Percentiles rank a stretch among this genome's conserved stretches.
phyloP scores from a whole-genome alignment of 92 coral and sea anemone genomes.

The Blastomussa wellsi region DNA sequence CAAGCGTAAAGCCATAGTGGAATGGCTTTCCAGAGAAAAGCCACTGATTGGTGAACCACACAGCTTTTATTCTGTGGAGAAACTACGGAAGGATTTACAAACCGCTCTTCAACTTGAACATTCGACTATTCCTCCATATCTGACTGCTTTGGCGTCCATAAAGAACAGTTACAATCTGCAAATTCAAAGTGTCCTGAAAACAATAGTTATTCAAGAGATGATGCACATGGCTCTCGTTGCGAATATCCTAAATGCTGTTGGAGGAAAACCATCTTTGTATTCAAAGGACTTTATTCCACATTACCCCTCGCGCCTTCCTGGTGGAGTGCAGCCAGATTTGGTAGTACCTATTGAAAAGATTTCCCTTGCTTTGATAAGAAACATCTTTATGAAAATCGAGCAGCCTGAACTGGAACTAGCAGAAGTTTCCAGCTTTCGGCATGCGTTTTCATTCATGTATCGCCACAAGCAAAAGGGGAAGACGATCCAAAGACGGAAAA shows the following conservation, averaged over 20 bases:
- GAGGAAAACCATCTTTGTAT: constrained; percentile 61
- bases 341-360: constrained; percentile 72
- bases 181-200: constrained; percentile 52
- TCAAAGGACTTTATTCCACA: constrained; percentile 47
- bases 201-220: constrained; percentile 71
- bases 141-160: constrained; percentile 71
- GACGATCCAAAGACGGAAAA: background rate
- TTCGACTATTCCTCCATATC: constrained; percentile 76
- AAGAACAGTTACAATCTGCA: constrained; percentile 63
- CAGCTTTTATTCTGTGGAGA: constrained; percentile 38
- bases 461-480: background rate
- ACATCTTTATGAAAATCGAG: constrained; percentile 79
- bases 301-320: constrained; percentile 83
- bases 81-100: constrained; percentile 58
- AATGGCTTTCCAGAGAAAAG: constrained; percentile 55
- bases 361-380: constrained; percentile 68
- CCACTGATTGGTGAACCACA: constrained; percentile 53
- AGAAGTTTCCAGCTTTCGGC: constrained; percentile 1
- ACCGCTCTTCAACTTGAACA: constrained; percentile 73
- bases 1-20: constrained; percentile 61
- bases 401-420: constrained; percentile 42
- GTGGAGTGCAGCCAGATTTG: constrained; percentile 74
- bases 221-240: constrained; percentile 76
- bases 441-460: constrained; percentile 9
- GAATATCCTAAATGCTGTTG: constrained; percentile 81